Evolutionary conservation across 2,113 vertebrate species (phyloP).

Genomic region (Dascyllus trimaculatus): DNA sequence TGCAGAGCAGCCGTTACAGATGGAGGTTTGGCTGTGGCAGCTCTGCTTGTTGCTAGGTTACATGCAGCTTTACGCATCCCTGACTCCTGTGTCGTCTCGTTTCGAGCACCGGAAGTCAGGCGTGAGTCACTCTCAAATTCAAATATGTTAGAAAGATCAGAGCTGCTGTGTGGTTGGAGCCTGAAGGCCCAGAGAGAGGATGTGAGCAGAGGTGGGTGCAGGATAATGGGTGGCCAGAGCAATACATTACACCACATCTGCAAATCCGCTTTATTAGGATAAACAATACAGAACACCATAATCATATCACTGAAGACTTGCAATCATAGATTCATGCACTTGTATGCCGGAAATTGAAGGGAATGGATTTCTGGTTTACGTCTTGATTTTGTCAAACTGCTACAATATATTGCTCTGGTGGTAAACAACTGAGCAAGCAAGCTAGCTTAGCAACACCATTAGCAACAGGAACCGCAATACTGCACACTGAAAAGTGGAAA

Average conservation of each 20-base stretch:
- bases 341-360: conserved; percentile 39
- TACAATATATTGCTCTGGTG: conserved; percentile 77
- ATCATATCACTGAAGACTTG: conserved; percentile 73
- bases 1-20: too few relatives aligned
- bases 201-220: conserved; percentile 42
- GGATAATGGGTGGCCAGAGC: conserved; percentile 65
- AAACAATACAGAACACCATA: conserved; percentile 89
- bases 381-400: conserved; percentile 54
- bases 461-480: conserved; percentile 88
- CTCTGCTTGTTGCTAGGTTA: conserved; percentile 42
- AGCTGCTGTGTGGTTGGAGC: too few relatives aligned
- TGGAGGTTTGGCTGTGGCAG: too few relatives aligned
- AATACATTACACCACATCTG: conserved; percentile 75
- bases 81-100: background rate
- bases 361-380: conserved; percentile 36
- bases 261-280: conserved; percentile 86
- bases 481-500: conserved; percentile 89
- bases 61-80: conserved; percentile 8
- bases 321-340: conserved; percentile 72
- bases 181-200: conserved; percentile 21
- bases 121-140: too few relatives aligned
- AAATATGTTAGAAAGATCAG: too few relatives aligned
- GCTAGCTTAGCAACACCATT: conserved; percentile 85
- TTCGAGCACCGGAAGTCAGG: too few relatives aligned
- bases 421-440: conserved; percentile 93